Evolutionary conservation across 1,140 invertebrate species (phyloP), one percentile per base, ranked within the genome.

Genomic region (Lethrus apterus): DNA sequence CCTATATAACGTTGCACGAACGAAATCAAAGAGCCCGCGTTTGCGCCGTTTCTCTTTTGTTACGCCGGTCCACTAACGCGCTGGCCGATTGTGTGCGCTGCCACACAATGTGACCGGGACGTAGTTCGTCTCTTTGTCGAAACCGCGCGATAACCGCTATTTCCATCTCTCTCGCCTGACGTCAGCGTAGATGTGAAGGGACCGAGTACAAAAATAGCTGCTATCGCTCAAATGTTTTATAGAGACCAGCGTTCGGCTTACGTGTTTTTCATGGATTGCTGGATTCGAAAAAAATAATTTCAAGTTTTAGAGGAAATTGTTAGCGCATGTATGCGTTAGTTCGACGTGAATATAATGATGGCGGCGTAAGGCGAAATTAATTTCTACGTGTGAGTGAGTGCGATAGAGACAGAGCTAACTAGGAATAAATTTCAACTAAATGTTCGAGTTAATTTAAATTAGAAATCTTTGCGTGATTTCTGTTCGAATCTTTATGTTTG

Each of bases 181-280:
- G 56, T 58, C 55, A 57, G 50, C 51, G 48, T 52, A 48, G 58
- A 57, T 59, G 55, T 59, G 55, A 57, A 57, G 57, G 55, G 55
- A 57, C 57, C 38, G 29, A 41, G 54, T 54, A 58, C 56, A 57
- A 58, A 60, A 60, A 60, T 60, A 60, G 51, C 58, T 56, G 33
- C 51, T 58, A 59, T 59, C 58, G 58, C 56, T 57, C 54, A 56
- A 58, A 48, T 51, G 51, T 44, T 42, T 43, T 40, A 46, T 48
- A 45, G 52, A 50, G 44, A 20, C 49, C 36, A 36, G 53, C 40
- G 19, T 46, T 38, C 20, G 19, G 19, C 20, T 26, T 21, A 38
- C 35, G 24, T 38, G 35, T 30, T 42, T 26, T 42, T 42, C 40
- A 29, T 42, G 40, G 26, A 42, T 23, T 17, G 40, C 4, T 26